These are phyloP conservation scores for Phalanger gymnotis DNA, from an alignment of 2,797 vertebrate species.

Conservation along the genomic window DNA sequence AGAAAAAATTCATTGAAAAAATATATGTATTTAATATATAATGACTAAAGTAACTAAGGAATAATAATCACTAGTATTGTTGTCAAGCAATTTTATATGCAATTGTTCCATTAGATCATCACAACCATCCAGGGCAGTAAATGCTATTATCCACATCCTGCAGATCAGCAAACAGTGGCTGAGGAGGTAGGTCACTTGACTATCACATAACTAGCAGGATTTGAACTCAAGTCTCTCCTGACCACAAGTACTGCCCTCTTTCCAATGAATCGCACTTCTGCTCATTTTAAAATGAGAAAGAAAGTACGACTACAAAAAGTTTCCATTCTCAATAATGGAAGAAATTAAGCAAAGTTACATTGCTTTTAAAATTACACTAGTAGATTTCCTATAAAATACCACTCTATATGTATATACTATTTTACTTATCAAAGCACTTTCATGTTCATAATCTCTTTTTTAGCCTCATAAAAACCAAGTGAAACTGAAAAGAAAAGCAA, in stretches of 20 bases:
- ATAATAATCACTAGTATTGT: neutral
- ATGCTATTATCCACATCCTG: neutral
- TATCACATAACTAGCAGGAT: neutral
- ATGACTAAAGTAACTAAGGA: constrained; percentile 22
- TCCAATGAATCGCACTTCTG: neutral
- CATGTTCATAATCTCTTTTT: neutral
- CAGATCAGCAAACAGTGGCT: neutral
- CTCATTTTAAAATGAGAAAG: neutral
- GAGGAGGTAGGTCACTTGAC: neutral
- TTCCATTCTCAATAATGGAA: constrained; percentile 15
- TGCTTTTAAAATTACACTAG: constrained; percentile 27
- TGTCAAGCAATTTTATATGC: neutral
- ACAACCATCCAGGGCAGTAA: neutral
- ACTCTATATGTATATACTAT: neutral
- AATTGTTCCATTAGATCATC: neutral
- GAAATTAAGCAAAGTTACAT: constrained; percentile 5
- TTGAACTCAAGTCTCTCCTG: neutral
- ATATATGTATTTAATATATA: constrained; percentile 22
- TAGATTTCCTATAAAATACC: neutral
- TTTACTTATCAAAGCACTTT: neutral
- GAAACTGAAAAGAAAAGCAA: neutral
- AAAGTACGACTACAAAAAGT: neutral
- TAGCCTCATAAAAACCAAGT: neutral
- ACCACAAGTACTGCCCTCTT: neutral
- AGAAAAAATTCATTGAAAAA: constrained; percentile 22